These are phyloP conservation scores for Nomada ferruginata DNA, from an alignment of 2,888 invertebrate species.

Conservation along the genomic window DNA sequence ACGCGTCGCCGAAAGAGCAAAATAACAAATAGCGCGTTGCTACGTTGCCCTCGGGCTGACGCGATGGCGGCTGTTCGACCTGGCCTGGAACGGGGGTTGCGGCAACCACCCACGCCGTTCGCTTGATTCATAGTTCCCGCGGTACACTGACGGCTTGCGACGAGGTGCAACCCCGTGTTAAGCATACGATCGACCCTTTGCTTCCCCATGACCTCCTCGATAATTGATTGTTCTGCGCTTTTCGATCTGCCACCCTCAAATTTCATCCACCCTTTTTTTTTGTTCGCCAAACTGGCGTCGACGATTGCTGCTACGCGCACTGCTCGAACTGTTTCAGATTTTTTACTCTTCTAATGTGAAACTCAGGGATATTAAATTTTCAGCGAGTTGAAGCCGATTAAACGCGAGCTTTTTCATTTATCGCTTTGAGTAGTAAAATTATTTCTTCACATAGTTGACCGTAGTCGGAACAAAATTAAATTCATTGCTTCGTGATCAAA, in stretches of 20 bases:
- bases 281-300: background rate
- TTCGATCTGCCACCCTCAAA: background rate
- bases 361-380: no score
- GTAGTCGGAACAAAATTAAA: no score
- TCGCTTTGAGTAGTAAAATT: no score
- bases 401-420: no score
- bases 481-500: no score
- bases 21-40: conserved; percentile 81
- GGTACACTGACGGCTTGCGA: conserved; percentile 59
- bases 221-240: conserved; percentile 48
- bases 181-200: conserved; percentile 34
- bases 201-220: conserved; percentile 10
- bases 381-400: no score
- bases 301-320: background rate
- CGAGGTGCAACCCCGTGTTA: conserved; percentile 60
- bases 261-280: background rate
- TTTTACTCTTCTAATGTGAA: no score
- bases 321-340: no score
- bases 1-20: conserved; percentile 77
- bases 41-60: conserved; percentile 56
- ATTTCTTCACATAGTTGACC: no score
- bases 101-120: conserved; percentile 45
- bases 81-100: conserved; percentile 31
- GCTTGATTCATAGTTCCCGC: conserved; percentile 71
- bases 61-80: conserved; percentile 29